Base-by-base conservation (phyloP, 2,888 invertebrate genomes). In the Drosophila melanosoma region DNA sequence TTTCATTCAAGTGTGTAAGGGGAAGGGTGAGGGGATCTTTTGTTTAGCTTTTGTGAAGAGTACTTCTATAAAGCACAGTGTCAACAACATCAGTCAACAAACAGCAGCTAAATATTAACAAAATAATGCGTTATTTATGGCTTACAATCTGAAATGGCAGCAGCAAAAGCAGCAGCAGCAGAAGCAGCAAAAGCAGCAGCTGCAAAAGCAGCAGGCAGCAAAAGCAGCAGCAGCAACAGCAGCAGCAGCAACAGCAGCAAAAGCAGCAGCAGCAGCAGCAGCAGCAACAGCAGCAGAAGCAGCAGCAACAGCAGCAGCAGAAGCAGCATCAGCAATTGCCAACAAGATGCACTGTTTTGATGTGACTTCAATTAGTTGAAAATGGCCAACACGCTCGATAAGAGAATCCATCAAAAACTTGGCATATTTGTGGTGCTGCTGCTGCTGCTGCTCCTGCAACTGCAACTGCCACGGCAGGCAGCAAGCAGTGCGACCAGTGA, bases 331-430 rank as follows among this genome's bases (percentile, higher is more conserved):
- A 29, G 29, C 29, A 29, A 1, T 29, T 29, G 64, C 40, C 38
- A 45, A 57, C 59, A n/a, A 52, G 20, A 3, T 11, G 42, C 56
- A 23, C 10, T 10, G 45, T 10, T 59, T 57, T 52, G 42, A 29
- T 58, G 42, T n/a, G 52, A 51, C 45, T 29, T 0, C 2, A 54
- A 69, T 36, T 67, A 69, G 76, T 71, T 58, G 35, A 71, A 61
- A 33, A 82, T 82, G 82, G 11, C 7, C 11, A 29, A 60, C 48
- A 33, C 12, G 26, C 15, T 15, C 23, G 48, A 36, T 15, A 52
- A 40, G 60, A 29, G 40, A 58, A 36, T n/a, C 6, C 20, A 17
- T 35, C 38, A 29, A n/a, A 40, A 40, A 10, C 40, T 5, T 40
- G 40, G 0, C n/a, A n/a, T 10, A n/a, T 40, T n/a, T n/a, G 1